Evolutionary conservation across 2,888 invertebrate genomes (phyloP), one percentile per base, ranked within the genome.

Genomic region (Exocentrus adspersus): DNA sequence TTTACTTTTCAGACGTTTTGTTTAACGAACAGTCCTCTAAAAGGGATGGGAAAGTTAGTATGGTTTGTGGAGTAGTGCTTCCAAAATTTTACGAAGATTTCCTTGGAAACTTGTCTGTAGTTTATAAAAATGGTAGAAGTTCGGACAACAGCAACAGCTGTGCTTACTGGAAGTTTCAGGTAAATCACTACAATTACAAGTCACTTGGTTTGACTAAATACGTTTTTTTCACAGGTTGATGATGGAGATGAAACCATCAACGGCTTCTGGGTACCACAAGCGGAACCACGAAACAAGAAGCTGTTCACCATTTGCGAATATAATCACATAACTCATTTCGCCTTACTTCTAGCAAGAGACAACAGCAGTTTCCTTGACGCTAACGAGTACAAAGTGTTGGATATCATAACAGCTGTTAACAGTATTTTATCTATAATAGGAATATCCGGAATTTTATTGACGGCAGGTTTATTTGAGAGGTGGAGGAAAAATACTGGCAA

Each of bases 251-350:
- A 61, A 32, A 28, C 58, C 1, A 32, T 62, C 7, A 46, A 77
- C 77, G 28, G 84, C 16, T 60, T 60, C 14, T 78, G 78, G 78
- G 60, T 84, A 61, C 86, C 87, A 0, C 85, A 88, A 63, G 81
- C 59, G 0, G 19, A 56, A 0, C 63, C 64, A 4, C 37, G 17
- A 20, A 50, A 20, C 20, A 32, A 51, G 2, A 30, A 59, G 10
- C n/a, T 42, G 45, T 51, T 48, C 16, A 51, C 85, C 82, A 81
- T 83, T 28, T 88, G 88, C 72, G 78, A 85, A 50, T 88, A 86
- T 73, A 78, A 80, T 50, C 88, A 88, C 69, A 82, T 87, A 21
- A 88, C 88, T 0, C 87, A 88, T 75, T 88, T 88, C 74, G 87
- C 86, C 1, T 84, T 87, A 71, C 80, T 88, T 0, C 77, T 87